Evolutionary conservation across 2,888 invertebrate genomes (phyloP), one percentile per base, ranked within the genome.

Genomic region (Lysandra coridon): DNA sequence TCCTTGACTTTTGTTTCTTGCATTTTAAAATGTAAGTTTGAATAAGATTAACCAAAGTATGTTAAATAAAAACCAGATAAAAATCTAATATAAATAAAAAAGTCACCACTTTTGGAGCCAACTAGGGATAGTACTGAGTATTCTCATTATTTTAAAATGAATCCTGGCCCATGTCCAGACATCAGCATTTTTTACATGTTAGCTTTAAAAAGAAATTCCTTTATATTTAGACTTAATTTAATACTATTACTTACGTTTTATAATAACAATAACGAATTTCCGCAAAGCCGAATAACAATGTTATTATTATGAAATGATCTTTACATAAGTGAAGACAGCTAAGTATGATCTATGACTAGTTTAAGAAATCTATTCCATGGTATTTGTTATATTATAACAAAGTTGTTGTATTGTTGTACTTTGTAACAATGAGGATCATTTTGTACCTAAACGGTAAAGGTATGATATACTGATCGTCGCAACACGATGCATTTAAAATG

Each of bases 171-270:
- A 40, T 74, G 74, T 74, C 74, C 74, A 74, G 74, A n/a, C 73
- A 74, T 74, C 74, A 74, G 74, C 74, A 74, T 74, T 74, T 74
- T 74, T 74, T 74, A 44, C 74, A 74, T 44, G n/a, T 74, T 44
- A 75, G 75, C 44, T 23, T 14, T 69, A 69, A 37, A 64, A 69
- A 69, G 69, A 69, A 69, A 69, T 33, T 5, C 14, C 33, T 14
- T 69, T 69, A 37, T 69, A 69, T 69, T 69, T 69, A 69, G 69
- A 69, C 69, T 69, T 69, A 37, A 69, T 69, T 69, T 69, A 5
- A 37, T 17, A 69, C 14, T 53, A 1, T 33, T 30, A 6, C 23
- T 23, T 7, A 10, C 4, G 10, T 64, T 64, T 12, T 23, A 64
- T 4, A 57, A 57, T 17, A 17, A 57, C 1, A 30, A 30, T 12